These are phyloP conservation scores for Sebastes wilsoni DNA, from an alignment of 2,797 vertebrate species.

Conservation along the genomic window DNA sequence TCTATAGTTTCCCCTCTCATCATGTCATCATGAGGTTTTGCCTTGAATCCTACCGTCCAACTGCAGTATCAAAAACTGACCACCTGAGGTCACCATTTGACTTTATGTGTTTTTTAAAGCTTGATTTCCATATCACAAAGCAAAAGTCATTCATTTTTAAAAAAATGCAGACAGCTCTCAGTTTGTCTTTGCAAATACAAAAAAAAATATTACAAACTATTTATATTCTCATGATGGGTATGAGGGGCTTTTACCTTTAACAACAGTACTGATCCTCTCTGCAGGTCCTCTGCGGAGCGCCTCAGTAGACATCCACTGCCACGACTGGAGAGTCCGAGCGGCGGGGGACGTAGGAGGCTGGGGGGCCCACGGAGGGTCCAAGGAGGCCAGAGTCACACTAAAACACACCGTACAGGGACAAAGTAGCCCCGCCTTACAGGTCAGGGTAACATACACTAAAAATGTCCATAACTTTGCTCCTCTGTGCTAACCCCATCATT, in stretches of 20 bases:
- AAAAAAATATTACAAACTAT: not conserved
- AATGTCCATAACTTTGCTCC: not conserved
- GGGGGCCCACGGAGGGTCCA: slow-evolving; percentile 58
- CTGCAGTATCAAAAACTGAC: not conserved
- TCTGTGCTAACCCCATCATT: not conserved
- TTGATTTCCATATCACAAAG: not conserved
- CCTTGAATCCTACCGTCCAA: not conserved
- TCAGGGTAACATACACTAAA: not conserved
- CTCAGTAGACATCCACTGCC: slow-evolving; percentile 50
- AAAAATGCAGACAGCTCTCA: not conserved
- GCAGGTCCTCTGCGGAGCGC: slow-evolving; percentile 69
- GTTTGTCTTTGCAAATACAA: not conserved
- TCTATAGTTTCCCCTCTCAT: not conserved
- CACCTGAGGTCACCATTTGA: not conserved
- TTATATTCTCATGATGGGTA: not conserved
- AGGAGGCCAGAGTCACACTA: slow-evolving; percentile 73
- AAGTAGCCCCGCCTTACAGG: slow-evolving; percentile 66
- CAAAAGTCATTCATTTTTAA: not conserved
- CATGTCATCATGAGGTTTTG: not conserved
- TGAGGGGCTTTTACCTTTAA: not conserved
- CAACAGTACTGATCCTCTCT: not conserved
- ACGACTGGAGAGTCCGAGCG: slow-evolving; percentile 46
- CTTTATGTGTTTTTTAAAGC: not conserved
- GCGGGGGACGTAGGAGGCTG: slow-evolving; percentile 69
- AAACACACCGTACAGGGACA: slow-evolving; percentile 56